These are phyloP conservation scores for Paedocypris micromegethes DNA, from an alignment of 2,797 vertebrate species.

Conservation along the genomic window DNA sequence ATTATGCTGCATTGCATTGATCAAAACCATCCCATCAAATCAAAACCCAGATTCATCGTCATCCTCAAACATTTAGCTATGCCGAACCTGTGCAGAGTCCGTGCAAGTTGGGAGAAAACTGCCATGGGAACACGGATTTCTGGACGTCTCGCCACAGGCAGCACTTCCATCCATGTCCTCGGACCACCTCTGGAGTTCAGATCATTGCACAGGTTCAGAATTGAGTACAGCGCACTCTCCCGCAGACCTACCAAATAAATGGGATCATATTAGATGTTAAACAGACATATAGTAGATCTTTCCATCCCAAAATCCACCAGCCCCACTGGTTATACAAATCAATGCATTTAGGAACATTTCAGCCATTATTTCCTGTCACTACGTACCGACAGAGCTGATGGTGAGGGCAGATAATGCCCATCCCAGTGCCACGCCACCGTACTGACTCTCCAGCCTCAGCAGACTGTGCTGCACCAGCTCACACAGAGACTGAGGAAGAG, in stretches of 20 bases:
- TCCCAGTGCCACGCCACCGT: slow-evolving; percentile 61
- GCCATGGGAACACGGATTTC: slow-evolving; percentile 70
- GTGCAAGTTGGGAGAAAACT: slow-evolving; percentile 67
- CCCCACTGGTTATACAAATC: not conserved
- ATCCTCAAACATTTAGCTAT: not conserved
- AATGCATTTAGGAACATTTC: not conserved
- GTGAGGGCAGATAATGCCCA: slow-evolving; percentile 67
- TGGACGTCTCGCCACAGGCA: slow-evolving; percentile 57
- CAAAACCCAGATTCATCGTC: not conserved
- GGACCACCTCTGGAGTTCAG: slow-evolving; percentile 40
- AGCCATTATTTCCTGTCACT: not conserved
- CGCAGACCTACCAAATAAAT: slow-evolving; percentile 66
- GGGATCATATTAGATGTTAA: not conserved
- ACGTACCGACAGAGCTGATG: slow-evolving; percentile 69
- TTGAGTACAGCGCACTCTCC: slow-evolving; percentile 73
- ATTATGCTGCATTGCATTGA: slow-evolving; percentile 63
- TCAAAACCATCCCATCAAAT: not conserved
- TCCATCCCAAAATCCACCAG: too few relatives aligned
- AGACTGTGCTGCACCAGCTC: slow-evolving; percentile 71
- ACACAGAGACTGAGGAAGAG: slow-evolving; percentile 70
- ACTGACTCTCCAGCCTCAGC: slow-evolving; percentile 69
- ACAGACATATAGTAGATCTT: not conserved
- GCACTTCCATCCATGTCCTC: slow-evolving; percentile 63
- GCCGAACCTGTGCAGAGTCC: slow-evolving; percentile 65
- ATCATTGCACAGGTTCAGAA: slow-evolving; percentile 70